Evolutionary conservation across 1,140 invertebrate genomes (phyloP).

Genomic region (Polypedilum pembai): DNA sequence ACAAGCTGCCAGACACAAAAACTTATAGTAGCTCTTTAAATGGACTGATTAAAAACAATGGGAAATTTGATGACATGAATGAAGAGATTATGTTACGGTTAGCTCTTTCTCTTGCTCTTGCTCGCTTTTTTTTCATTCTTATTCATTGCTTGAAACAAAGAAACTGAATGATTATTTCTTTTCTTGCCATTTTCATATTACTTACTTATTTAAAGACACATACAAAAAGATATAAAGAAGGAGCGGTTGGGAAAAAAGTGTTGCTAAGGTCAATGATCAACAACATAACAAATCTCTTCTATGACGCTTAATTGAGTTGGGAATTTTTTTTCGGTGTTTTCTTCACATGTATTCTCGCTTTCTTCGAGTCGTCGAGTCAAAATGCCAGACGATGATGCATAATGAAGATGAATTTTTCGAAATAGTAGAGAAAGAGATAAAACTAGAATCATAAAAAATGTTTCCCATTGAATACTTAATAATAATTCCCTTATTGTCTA

Average conservation of each 20-base stretch:
- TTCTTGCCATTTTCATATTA: background rate
- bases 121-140: background rate
- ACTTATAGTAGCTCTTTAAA: background rate
- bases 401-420: slow-evolving; percentile 4
- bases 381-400: background rate
- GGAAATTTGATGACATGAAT: slow-evolving; percentile 12
- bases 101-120: background rate
- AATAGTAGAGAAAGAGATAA: background rate
- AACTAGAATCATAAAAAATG: background rate
- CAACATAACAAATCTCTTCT: slow-evolving; percentile 4
- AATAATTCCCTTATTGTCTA: background rate
- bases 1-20: too few species aligned
- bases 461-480: slow-evolving; percentile 2
- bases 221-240: background rate
- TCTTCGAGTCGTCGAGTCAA: background rate
- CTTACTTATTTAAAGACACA: too few species aligned
- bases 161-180: slow-evolving; percentile 2
- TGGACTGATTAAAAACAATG: slow-evolving; percentile 13
- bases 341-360: background rate
- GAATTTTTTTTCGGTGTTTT: background rate
- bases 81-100: slow-evolving; percentile 12
- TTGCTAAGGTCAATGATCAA: slow-evolving; percentile 17
- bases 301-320: slow-evolving; percentile 11
- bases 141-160: background rate
- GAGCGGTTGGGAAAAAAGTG: background rate